phyloP scores from a whole-genome alignment of 2,888 invertebrate species.

The Brachyptera risi region DNA sequence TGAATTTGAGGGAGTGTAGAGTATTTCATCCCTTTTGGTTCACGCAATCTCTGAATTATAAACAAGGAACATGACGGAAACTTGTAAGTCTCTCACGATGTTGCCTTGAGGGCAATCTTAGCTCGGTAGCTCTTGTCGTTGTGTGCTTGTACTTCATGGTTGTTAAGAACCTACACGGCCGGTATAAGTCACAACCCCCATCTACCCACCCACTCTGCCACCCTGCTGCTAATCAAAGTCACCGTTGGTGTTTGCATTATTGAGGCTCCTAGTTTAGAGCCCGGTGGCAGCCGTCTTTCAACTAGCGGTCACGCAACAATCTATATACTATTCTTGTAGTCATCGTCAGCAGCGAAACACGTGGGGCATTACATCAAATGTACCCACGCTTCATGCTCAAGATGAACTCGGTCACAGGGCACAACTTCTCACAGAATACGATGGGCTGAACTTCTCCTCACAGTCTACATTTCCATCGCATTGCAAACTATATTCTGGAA shows the following conservation, averaged over 20 bases:
- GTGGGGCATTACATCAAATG: too few relatives aligned
- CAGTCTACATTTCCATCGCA: background rate
- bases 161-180: background rate
- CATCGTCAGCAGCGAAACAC: background rate
- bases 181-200: background rate
- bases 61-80: constrained; percentile 22
- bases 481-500: background rate
- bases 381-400: too few relatives aligned
- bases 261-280: background rate
- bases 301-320: too few relatives aligned
- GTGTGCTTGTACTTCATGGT: constrained; percentile 3
- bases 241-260: constrained; percentile 8
- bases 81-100: background rate
- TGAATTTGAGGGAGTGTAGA: background rate
- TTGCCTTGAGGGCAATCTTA: background rate
- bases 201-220: background rate
- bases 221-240: constrained; percentile 10
- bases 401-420: too few relatives aligned
- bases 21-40: constrained; percentile 4
- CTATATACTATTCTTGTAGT: too few relatives aligned
- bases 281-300: background rate
- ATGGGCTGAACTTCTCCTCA: background rate
- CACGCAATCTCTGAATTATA: constrained; percentile 25
- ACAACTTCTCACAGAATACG: background rate
- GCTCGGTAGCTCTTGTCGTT: background rate